Conservation (phyloP, 2,797 vertebrate species). For the Syncerus caffer region DNA sequence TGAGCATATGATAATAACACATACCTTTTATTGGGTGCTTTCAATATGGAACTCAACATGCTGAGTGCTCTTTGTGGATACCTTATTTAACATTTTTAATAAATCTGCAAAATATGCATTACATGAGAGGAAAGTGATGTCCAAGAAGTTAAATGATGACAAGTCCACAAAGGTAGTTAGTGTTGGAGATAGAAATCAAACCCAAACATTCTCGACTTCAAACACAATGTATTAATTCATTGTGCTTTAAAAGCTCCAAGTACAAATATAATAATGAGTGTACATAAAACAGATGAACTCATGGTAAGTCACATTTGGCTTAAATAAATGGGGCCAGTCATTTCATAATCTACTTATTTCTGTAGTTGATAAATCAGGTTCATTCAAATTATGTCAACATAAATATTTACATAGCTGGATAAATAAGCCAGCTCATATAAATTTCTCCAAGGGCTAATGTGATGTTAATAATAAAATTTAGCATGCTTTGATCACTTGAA, state of each 20-base stretch:
- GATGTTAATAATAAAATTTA: not conserved
- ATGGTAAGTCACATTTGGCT: not conserved
- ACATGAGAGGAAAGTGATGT: not conserved
- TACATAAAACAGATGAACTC: not conserved
- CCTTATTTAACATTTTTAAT: not conserved
- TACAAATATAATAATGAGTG: not conserved
- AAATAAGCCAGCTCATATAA: not conserved
- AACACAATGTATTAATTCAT: not conserved
- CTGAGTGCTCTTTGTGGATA: not conserved
- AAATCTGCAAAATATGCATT: not conserved
- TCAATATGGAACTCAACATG: not conserved
- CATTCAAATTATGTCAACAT: not conserved
- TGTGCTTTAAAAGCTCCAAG: not conserved
- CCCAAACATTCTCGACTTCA: not conserved
- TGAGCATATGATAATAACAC: not conserved
- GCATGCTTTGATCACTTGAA: not conserved
- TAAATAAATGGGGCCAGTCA: not conserved
- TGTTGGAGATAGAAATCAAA: not conserved
- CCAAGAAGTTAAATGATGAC: not conserved
- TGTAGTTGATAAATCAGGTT: not conserved
- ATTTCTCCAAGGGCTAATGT: not conserved
- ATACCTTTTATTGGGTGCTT: not conserved
- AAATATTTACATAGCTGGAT: not conserved
- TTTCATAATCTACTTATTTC: conserved; percentile 2
- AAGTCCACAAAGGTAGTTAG: not conserved